These are phyloP conservation scores for Diarsia dahlii DNA, from an alignment of 2,888 invertebrate genomes.

Conservation along the genomic window DNA sequence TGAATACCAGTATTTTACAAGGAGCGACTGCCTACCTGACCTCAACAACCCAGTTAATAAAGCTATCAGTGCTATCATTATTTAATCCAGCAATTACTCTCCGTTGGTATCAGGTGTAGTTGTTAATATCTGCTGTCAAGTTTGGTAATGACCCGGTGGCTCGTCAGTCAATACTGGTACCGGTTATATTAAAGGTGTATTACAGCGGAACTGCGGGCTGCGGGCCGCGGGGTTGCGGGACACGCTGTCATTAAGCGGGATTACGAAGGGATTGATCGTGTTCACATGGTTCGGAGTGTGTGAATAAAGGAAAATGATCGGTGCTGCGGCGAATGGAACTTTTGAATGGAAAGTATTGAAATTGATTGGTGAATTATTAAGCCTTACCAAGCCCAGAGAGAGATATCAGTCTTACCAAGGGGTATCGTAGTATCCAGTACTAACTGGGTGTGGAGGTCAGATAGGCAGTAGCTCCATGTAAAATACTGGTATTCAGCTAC, in stretches of 20 bases:
- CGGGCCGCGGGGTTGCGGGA: not conserved
- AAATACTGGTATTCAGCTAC: too few species aligned
- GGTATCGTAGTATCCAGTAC: too few species aligned
- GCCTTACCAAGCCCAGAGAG: too few species aligned
- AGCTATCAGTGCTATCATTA: not conserved
- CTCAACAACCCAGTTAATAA: too few species aligned
- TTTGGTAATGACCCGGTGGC: slow-evolving; percentile 11
- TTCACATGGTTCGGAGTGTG: not conserved
- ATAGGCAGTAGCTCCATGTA: too few species aligned
- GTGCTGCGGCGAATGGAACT: not conserved
- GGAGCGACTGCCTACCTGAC: too few species aligned
- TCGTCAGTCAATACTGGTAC: slow-evolving; percentile 9
- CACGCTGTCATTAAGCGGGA: slow-evolving; percentile 12
- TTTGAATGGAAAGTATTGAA: not conserved
- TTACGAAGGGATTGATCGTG: slow-evolving; percentile 14
- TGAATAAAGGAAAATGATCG: too few species aligned
- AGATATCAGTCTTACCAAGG: too few species aligned
- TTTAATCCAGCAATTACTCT: slow-evolving; percentile 14
- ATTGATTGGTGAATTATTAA: not conserved
- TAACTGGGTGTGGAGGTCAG: too few species aligned
- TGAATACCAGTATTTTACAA: too few species aligned
- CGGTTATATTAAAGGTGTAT: slow-evolving; percentile 22
- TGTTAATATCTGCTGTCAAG: slow-evolving; percentile 34
- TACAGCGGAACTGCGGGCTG: not conserved
- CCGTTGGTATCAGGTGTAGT: slow-evolving; percentile 10